These are phyloP conservation scores for Halichoeres trimaculatus DNA, from an alignment of 2,113 vertebrate genomes.

Conservation along the genomic window DNA sequence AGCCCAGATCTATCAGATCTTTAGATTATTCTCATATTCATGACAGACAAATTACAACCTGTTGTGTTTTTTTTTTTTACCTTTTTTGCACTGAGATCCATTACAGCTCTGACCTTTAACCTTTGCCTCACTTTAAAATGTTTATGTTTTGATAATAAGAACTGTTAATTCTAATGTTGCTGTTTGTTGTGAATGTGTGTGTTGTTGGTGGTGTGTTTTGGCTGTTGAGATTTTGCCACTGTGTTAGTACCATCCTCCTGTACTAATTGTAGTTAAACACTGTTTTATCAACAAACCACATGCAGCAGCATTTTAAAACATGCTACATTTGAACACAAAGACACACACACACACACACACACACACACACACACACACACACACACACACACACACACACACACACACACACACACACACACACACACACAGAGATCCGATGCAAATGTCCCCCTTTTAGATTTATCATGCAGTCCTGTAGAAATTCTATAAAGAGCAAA, in stretches of 20 bases:
- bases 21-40: not conserved
- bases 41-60: not conserved
- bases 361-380: not conserved
- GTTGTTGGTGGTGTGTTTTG: slow-evolving; percentile 1
- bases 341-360: not conserved
- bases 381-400: slow-evolving; percentile 10
- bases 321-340: not conserved
- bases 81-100: too few species aligned
- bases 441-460: slow-evolving; percentile 75
- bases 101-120: too few species aligned
- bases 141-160: too few species aligned
- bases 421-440: slow-evolving; percentile 69
- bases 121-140: too few species aligned
- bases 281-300: slow-evolving; percentile 42
- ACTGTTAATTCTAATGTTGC: too few species aligned
- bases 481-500: slow-evolving; percentile 96
- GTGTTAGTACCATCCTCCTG: slow-evolving; percentile 31
- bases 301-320: not conserved
- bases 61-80: not conserved
- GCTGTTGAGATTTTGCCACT: slow-evolving; percentile 26
- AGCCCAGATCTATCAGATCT: too few species aligned
- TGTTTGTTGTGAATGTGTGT: not conserved
- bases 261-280: slow-evolving; percentile 87
- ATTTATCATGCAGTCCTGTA: slow-evolving; percentile 93
- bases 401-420: slow-evolving; percentile 20